phyloP scores from a whole-genome alignment of 2,113 vertebrate species.

The Pholis gunnellus region DNA sequence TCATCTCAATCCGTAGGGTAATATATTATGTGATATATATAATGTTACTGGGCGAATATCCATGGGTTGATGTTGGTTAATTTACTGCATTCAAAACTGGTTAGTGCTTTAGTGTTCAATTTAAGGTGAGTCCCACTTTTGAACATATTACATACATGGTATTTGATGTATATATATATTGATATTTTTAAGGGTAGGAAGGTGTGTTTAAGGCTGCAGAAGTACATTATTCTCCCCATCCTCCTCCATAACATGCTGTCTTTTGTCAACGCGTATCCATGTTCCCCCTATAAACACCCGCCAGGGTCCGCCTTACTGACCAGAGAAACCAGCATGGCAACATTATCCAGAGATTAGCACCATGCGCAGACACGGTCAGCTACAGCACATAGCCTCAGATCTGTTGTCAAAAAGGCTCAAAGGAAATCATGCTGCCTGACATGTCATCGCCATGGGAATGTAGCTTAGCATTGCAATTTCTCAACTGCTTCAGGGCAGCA shows the following conservation, averaged over 20 bases:
- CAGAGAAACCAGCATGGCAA: slow-evolving; percentile 36
- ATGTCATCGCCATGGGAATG: slow-evolving; percentile 29
- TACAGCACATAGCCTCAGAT: slow-evolving; percentile 23
- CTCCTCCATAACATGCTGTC: background rate
- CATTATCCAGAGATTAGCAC: slow-evolving; percentile 62
- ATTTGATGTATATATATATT: background rate
- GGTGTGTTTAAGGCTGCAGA: background rate
- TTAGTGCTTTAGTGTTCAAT: background rate
- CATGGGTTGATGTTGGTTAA: slow-evolving; percentile 6
- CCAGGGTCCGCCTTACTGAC: background rate
- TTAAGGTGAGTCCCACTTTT: background rate
- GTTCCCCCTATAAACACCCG: slow-evolving; percentile 42
- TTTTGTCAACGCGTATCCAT: slow-evolving; percentile 21
- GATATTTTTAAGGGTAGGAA: background rate
- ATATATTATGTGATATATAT: slow-evolving; percentile 3
- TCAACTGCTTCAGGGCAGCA: background rate
- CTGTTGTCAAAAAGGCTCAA: slow-evolving; percentile 36
- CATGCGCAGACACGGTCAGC: slow-evolving; percentile 21
- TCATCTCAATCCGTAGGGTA: slow-evolving; percentile 33
- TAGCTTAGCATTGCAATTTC: background rate
- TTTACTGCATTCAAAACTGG: slow-evolving; percentile 19
- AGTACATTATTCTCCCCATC: background rate
- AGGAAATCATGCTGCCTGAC: slow-evolving; percentile 39
- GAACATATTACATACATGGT: background rate
- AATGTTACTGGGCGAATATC: slow-evolving; percentile 27